phyloP scores from a whole-genome alignment of 2,888 invertebrate genomes.

The Thyatira batis region DNA sequence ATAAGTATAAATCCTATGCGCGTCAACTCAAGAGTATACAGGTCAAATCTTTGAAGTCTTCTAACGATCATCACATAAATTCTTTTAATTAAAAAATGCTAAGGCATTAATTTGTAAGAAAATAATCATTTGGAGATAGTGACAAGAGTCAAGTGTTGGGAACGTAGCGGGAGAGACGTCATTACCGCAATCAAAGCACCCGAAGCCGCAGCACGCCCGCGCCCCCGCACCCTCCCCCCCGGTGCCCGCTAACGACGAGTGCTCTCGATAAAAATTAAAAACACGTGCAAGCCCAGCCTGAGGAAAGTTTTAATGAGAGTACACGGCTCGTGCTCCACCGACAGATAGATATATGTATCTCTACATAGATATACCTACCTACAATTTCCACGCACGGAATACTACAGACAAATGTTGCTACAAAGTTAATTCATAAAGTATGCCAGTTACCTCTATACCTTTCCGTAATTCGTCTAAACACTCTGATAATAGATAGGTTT shows the following conservation, averaged over 20 bases:
- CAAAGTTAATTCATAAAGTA: not conserved
- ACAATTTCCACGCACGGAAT: not conserved
- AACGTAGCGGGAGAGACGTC: slow-evolving; percentile 65
- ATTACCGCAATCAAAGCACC: slow-evolving; percentile 81
- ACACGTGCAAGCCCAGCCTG: slow-evolving; percentile 80
- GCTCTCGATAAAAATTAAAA: slow-evolving; percentile 83
- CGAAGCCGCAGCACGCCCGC: slow-evolving; percentile 59
- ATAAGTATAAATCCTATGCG: no score
- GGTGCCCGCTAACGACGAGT: slow-evolving; percentile 70
- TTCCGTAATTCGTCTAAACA: no score
- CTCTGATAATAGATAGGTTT: no score
- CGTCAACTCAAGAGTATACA: slow-evolving; percentile 10
- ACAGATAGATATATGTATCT: slow-evolving; percentile 44
- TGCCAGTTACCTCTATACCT: not conserved
- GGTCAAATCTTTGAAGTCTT: slow-evolving; percentile 15
- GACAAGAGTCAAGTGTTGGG: slow-evolving; percentile 57
- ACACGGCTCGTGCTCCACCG: slow-evolving; percentile 62
- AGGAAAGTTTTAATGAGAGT: slow-evolving; percentile 82
- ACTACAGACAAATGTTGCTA: not conserved
- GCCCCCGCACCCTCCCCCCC: slow-evolving; percentile 19
- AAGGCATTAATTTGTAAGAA: slow-evolving; percentile 67
- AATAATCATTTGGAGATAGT: slow-evolving; percentile 76
- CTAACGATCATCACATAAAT: slow-evolving; percentile 15
- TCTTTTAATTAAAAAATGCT: slow-evolving; percentile 53
- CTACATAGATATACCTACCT: slow-evolving; percentile 16